Base-by-base conservation (phyloP, 2,113 vertebrate genomes). In the Barnardius zonarius region DNA sequence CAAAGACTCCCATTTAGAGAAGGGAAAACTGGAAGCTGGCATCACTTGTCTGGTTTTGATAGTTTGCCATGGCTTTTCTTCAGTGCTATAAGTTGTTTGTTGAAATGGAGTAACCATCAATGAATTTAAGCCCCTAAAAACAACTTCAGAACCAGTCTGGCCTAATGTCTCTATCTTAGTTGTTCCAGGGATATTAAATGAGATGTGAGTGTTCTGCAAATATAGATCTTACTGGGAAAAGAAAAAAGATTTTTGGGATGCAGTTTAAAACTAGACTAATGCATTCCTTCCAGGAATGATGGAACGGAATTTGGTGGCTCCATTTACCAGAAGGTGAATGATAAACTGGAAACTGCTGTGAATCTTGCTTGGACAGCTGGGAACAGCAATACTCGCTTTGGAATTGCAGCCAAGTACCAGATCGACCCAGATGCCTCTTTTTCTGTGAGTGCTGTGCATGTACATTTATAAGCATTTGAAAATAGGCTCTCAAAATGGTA, bases 321-420 rank as follows among this genome's bases (percentile, higher is more conserved):
- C 92, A 99, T 99, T 97, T 99, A 99, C 97, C 99, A 99, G 97
- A 99, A 99, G 93, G 99, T 99, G 96, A 99, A 99, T 48, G 98
- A 99, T 63, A 98, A 99, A 94, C 97, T 99, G 98, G 99, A 99
- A 98, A 99, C 99, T 0, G 99, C 99, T 0, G 99, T 99, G 84
- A 99, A 99, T 80, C 98, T 99, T 35, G 99, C 99, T 74, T 99
- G 99, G 99, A 99, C 99, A 37, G 99, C 99, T 7, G 99, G 99
- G 30, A 99, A 99, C 79, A 99, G 99, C 98, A 99, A 99, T 98
- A 99, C 99, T 27, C 99, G 99, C 97, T 99, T 99, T 27, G 99
- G 99, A 96, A 99, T 99, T 64, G 99, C 99, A 28, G 99, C 99
- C 95, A 99, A 99, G 96, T 99, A 99, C 80, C 99, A 99, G 98